Conservation (phyloP, 2,888 invertebrate species). For the Malthinus seriepunctatus region DNA sequence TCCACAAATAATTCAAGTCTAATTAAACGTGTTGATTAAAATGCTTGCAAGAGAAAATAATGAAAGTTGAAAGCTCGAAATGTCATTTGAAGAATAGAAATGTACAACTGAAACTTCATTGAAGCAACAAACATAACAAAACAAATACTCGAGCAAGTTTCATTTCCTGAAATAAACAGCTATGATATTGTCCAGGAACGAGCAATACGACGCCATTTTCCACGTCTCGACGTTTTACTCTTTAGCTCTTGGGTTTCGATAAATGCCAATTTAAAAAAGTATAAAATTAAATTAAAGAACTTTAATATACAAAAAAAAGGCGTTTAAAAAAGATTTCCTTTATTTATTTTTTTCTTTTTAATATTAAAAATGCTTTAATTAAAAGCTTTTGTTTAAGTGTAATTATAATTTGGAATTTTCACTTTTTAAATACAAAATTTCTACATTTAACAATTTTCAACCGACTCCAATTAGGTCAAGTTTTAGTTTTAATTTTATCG, state of each 20-base stretch:
- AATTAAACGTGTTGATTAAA: no score
- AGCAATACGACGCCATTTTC: conserved; percentile 43
- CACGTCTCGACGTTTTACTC: conserved; percentile 42
- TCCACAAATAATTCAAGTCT: no score
- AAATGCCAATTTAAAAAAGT: conserved; percentile 23
- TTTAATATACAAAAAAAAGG: conserved; percentile 16
- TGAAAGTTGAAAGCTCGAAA: conserved; percentile 9
- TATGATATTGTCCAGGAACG: conserved; percentile 43
- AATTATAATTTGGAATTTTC: no score
- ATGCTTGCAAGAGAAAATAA: neutral
- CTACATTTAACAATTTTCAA: no score
- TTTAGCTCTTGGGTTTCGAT: conserved; percentile 32
- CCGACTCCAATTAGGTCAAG: no score
- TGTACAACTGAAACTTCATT: conserved; percentile 34
- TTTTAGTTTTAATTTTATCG: no score
- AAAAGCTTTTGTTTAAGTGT: no score
- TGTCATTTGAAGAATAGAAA: conserved; percentile 24
- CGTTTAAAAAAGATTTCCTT: no score
- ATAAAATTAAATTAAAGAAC: conserved; percentile 24
- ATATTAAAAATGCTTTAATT: no score
- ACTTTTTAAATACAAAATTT: no score
- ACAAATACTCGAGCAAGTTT: conserved; percentile 47
- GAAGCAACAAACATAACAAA: conserved; percentile 43
- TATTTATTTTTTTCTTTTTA: no score
- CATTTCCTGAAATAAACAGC: conserved; percentile 50